Conservation (phyloP, 2,888 invertebrate genomes). For the Ormyrus thymus region DNA sequence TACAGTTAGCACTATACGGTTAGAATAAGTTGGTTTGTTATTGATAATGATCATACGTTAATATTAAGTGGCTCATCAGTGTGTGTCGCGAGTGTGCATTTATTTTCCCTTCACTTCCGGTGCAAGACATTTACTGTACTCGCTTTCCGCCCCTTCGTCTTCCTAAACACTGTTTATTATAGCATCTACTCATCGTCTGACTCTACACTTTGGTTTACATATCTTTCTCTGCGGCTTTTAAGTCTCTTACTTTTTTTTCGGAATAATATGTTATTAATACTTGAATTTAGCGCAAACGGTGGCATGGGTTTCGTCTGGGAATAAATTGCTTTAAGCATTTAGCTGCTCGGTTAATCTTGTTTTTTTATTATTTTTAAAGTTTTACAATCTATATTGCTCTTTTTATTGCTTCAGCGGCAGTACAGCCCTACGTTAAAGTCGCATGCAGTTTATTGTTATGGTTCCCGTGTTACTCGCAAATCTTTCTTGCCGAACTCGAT, state of each 20-base stretch:
- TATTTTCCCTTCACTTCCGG: conserved; percentile 39
- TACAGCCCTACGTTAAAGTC: conserved; percentile 70
- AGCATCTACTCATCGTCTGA: conserved; percentile 7
- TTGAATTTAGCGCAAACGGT: conserved; percentile 23
- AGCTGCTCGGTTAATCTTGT: conserved; percentile 36
- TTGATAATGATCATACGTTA: conserved; percentile 58
- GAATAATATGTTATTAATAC: conserved; percentile 34
- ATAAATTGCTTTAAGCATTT: conserved; percentile 19
- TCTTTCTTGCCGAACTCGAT: conserved; percentile 7
- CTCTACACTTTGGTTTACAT: conserved; percentile 1
- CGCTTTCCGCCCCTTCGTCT: conserved; percentile 58
- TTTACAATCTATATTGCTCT: conserved; percentile 71
- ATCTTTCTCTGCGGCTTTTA: not conserved
- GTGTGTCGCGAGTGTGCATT: conserved; percentile 46
- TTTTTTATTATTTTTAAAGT: conserved; percentile 49
- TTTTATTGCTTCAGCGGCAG: conserved; percentile 72
- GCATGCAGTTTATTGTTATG: conserved; percentile 66
- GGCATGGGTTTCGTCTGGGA: not conserved
- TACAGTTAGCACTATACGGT: conserved; percentile 71
- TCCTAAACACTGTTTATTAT: conserved; percentile 58
- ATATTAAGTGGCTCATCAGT: conserved; percentile 53
- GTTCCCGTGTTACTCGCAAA: not conserved
- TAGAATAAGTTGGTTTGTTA: conserved; percentile 67
- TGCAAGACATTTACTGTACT: conserved; percentile 44
- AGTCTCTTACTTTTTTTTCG: not conserved